These are phyloP conservation scores for Dendrolimus kikuchii DNA, from an alignment of 1,140 invertebrate genomes.

Conservation along the genomic window DNA sequence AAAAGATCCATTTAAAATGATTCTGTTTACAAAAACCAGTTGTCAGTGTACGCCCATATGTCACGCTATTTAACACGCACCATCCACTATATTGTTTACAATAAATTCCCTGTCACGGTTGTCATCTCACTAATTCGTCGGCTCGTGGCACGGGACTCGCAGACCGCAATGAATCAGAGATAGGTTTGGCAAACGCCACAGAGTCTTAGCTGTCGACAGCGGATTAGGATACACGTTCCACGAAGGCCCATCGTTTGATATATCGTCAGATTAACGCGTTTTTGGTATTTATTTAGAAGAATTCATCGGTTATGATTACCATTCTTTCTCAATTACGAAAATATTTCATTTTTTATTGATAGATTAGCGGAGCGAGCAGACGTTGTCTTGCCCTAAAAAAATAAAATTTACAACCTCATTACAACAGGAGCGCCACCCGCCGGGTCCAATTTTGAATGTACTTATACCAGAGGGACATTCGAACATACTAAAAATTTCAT, in stretches of 20 bases:
- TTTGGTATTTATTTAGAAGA: neutral
- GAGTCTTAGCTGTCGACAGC: constrained; percentile 32
- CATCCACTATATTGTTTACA: constrained; percentile 40
- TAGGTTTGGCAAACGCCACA: constrained; percentile 34
- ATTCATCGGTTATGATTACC: no score
- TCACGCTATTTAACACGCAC: constrained; percentile 1
- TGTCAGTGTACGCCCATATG: constrained; percentile 7
- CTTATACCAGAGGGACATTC: no score
- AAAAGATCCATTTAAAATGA: neutral
- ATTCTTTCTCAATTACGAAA: no score
- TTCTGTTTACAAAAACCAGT: constrained; percentile 2
- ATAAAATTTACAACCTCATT: no score
- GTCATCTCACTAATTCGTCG: constrained; percentile 46
- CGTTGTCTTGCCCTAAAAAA: no score
- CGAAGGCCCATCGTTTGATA: constrained; percentile 39
- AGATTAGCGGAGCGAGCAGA: no score
- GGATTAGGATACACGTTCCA: constrained; percentile 50
- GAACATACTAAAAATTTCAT: no score
- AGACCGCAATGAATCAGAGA: constrained; percentile 34
- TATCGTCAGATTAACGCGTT: constrained; percentile 33
- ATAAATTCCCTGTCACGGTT: constrained; percentile 50
- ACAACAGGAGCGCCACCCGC: no score
- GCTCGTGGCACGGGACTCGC: constrained; percentile 20
- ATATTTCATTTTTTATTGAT: no score
- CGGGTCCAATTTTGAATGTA: no score